phyloP scores from a whole-genome alignment of 1,140 invertebrate genomes.

The Atta colombica region DNA sequence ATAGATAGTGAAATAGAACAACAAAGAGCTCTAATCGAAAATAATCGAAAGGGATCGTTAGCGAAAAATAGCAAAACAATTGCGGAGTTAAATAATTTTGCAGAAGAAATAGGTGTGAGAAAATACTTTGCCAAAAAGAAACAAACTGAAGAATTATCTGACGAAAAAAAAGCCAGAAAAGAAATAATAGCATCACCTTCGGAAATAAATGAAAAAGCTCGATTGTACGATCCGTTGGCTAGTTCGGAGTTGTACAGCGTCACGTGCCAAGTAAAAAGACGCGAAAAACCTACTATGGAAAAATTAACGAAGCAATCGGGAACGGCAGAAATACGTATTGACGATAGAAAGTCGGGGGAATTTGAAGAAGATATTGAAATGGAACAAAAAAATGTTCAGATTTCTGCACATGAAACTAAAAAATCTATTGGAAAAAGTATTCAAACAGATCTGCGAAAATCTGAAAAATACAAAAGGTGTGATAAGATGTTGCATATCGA shows the following conservation, averaged over 20 bases:
- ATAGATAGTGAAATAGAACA: not conserved
- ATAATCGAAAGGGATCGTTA: constrained; percentile 15
- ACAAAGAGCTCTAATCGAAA: not conserved
- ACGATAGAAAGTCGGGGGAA: not conserved
- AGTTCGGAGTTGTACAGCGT: constrained; percentile 55
- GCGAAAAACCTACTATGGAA: constrained; percentile 21
- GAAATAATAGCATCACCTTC: constrained; percentile 2
- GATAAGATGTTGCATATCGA: not conserved
- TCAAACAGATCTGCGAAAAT: not conserved
- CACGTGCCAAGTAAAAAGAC: constrained; percentile 34
- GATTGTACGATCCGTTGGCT: constrained; percentile 61
- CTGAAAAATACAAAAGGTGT: constrained; percentile 2
- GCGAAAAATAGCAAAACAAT: not conserved
- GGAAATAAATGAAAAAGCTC: constrained; percentile 17
- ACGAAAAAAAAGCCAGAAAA: not conserved
- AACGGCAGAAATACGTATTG: not conserved
- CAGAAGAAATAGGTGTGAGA: constrained; percentile 2
- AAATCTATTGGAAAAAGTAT: not conserved
- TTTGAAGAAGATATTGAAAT: constrained; percentile 20
- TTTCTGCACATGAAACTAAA: not conserved
- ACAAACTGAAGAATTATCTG: constrained; percentile 24
- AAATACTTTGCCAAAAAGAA: not conserved
- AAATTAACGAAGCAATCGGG: constrained; percentile 42
- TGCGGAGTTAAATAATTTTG: constrained; percentile 8
- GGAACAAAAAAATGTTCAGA: not conserved